Evolutionary conservation across 2,888 invertebrate genomes (phyloP).

Genomic region (Boloria euphrosyne): DNA sequence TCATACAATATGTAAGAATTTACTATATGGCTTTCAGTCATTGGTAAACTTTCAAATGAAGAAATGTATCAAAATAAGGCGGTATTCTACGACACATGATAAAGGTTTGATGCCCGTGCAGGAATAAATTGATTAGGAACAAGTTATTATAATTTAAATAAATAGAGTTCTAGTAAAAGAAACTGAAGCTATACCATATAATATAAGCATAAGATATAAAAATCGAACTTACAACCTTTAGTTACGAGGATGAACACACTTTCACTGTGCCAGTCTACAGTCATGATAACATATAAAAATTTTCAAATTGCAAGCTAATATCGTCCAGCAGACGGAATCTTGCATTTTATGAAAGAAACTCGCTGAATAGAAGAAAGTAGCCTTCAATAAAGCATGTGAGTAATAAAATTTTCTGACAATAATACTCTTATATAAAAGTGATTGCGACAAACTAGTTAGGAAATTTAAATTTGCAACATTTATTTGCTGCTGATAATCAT

Average conservation of each 20-base stretch:
- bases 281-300: slow-evolving; percentile 2
- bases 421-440: slow-evolving; percentile 10
- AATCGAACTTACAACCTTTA: too few relatives aligned
- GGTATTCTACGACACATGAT: too few relatives aligned
- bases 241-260: background rate
- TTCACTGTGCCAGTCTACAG: background rate
- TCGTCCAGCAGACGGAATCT: slow-evolving; percentile 19
- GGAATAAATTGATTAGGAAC: too few relatives aligned
- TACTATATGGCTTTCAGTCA: slow-evolving; percentile 1
- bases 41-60: too few relatives aligned
- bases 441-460: background rate
- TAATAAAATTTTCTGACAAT: slow-evolving; percentile 23
- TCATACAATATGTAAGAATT: background rate
- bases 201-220: too few relatives aligned
- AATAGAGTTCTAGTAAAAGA: too few relatives aligned
- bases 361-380: slow-evolving; percentile 19
- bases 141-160: too few relatives aligned
- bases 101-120: too few relatives aligned
- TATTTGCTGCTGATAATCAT: too few relatives aligned
- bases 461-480: background rate
- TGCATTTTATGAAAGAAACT: slow-evolving; percentile 24
- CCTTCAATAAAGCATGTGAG: slow-evolving; percentile 22
- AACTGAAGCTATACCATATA: too few relatives aligned
- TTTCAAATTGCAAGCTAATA: slow-evolving; percentile 13
- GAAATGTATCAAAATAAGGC: too few relatives aligned